Evolutionary conservation across 2,113 vertebrate species (phyloP), one percentile per base, ranked within the genome.

Genomic region (Murina feae): DNA sequence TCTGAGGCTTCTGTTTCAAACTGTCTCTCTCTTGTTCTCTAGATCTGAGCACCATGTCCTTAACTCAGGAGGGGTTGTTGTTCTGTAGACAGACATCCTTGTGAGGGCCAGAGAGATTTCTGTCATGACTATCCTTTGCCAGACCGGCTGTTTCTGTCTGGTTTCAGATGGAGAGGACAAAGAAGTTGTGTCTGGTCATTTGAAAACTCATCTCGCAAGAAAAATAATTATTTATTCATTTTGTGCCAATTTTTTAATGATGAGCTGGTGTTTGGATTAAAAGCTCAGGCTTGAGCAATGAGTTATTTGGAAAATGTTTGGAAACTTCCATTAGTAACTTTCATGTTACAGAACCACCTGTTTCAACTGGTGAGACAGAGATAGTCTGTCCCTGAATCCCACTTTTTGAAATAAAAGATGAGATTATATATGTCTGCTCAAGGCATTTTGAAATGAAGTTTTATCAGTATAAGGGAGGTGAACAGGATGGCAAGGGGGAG

Each of bases 151-250:
- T 32, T 55, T 79, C 17, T 39, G 12, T 80, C 35, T 58, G 51
- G 20, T 51, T 84, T 89, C 49, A 17, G 55, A 35, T 5, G 55
- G 35, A 93, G 28, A 68, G 30, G 42, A 39, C 1, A 25, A 42
- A 74, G 51, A 79, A 23, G 7, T 60, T 89, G 44, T 30, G 49
- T 66, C 71, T 66, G 16, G 25, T 13, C 35, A 60, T 94, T 58
- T 65, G 83, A 32, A 79, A 55, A 60, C 66, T 86, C 39, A 58
- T n/a, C 30, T 9, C 63, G n/a, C 3, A 37, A 28, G 47, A 53
- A 87, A 93, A 89, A 44, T 44, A 58, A 91, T 68, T 35, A 79
- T 74, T 91, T 76, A 37, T 92, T 75, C 37, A 63, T 86, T 83
- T 88, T 63, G 35, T 88, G 66, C 49, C 42, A 21, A 44, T 44